A percentile compares a stretch with the other conserved stretches of the same genome.
Evolutionary conservation across 2,113 vertebrate genomes (phyloP).

Genomic region (Sinocyclocheilus anshuiensis): DNA sequence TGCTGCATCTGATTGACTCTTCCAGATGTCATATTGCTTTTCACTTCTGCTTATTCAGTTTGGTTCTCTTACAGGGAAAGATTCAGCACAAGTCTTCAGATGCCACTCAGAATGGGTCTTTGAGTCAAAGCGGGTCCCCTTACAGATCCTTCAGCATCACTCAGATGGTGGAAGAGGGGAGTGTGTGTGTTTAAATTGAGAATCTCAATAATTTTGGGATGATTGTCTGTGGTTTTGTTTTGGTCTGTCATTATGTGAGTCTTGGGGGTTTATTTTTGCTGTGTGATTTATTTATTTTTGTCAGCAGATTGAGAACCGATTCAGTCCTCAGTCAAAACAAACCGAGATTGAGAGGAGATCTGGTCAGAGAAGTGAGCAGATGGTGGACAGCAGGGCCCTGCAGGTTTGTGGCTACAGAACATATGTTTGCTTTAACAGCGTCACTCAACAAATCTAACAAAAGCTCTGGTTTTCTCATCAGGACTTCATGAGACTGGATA

Average conservation of each 20-base stretch:
- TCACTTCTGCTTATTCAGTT: not conserved
- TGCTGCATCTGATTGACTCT: not conserved
- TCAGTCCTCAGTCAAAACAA: constrained; percentile 51
- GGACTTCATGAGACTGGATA: constrained; percentile 47
- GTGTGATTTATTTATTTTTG: not conserved
- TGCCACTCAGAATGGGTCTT: constrained; percentile 17
- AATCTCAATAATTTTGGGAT: not conserved
- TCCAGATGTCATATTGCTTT: not conserved
- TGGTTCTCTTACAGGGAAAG: constrained; percentile 61
- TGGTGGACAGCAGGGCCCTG: constrained; percentile 49
- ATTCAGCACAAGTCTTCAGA: constrained; percentile 29
- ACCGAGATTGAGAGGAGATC: constrained; percentile 66
- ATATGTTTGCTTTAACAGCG: not conserved
- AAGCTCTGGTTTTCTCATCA: constrained; percentile 43
- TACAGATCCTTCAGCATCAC: constrained; percentile 71
- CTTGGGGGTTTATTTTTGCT: constrained; percentile 15
- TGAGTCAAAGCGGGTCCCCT: constrained; percentile 19
- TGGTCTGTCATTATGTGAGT: not conserved
- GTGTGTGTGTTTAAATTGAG: constrained; percentile 52
- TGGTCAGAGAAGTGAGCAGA: constrained; percentile 48
- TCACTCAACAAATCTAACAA: not conserved
- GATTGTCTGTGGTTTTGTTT: constrained; percentile 5
- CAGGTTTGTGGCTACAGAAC: constrained; percentile 64
- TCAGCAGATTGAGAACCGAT: constrained; percentile 42
- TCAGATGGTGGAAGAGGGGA: constrained; percentile 75